phyloP scores from a whole-genome alignment of 2,888 invertebrate species.

The Pseudococcus longispinus region DNA sequence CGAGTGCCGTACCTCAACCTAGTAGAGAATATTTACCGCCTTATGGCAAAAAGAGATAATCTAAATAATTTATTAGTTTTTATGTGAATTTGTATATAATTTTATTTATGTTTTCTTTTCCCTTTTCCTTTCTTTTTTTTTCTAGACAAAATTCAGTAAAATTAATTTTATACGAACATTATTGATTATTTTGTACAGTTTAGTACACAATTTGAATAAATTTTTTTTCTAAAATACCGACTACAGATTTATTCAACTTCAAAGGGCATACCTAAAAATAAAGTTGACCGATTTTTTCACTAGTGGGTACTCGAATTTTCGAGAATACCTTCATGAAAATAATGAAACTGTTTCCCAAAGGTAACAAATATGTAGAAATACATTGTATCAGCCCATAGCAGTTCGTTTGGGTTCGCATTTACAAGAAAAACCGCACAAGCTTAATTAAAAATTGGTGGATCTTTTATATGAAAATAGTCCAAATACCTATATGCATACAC shows the following conservation, averaged over 20 bases:
- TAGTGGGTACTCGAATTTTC: neutral
- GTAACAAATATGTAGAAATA: neutral
- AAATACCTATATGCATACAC: neutral
- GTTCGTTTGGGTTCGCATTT: neutral
- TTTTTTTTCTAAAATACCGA: neutral
- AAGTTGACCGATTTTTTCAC: neutral
- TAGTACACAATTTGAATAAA: neutral
- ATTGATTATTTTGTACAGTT: neutral
- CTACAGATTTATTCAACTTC: neutral
- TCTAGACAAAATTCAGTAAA: slow-evolving; percentile 16
- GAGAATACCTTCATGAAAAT: too few species aligned
- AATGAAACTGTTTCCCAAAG: neutral
- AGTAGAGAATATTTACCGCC: slow-evolving; percentile 69
- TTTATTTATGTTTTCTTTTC: slow-evolving; percentile 8
- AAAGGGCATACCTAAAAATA: neutral
- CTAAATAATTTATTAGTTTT: slow-evolving; percentile 32
- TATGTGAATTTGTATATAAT: slow-evolving; percentile 39
- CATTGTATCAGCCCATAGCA: neutral
- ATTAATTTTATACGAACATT: slow-evolving; percentile 29
- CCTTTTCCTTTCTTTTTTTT: neutral
- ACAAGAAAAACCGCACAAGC: neutral
- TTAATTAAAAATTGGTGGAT: neutral
- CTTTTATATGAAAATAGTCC: neutral
- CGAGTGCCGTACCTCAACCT: slow-evolving; percentile 32
- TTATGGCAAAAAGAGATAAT: slow-evolving; percentile 59